phyloP scores from a whole-genome alignment of 1,140 invertebrate genomes.

The Berghia stephanieae region DNA sequence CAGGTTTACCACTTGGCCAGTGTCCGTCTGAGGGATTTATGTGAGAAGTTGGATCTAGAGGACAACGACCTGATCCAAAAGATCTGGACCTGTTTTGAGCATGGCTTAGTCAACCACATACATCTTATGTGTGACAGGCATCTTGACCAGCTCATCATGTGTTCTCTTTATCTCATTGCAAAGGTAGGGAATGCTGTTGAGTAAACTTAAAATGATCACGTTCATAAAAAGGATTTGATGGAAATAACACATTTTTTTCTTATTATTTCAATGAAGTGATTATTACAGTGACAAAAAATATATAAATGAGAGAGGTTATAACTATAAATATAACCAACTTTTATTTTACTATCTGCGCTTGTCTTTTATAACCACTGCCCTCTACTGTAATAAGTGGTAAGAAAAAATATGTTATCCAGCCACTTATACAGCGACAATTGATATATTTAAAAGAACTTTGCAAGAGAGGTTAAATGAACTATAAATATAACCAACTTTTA shows the following conservation, averaged over 20 bases:
- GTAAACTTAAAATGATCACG: background rate
- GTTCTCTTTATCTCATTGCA: conserved; percentile 94
- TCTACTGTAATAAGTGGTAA: too few relatives aligned
- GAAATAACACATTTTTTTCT: background rate
- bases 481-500: too few relatives aligned
- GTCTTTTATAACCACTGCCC: too few relatives aligned
- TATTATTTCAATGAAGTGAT: background rate
- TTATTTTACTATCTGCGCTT: too few relatives aligned
- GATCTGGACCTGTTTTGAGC: conserved; percentile 94
- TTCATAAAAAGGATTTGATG: background rate
- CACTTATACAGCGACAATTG: too few relatives aligned
- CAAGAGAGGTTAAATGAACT: too few relatives aligned
- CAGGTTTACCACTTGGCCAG: conserved; percentile 92
- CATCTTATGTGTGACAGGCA: conserved; percentile 81
- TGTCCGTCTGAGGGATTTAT: conserved; percentile 89
- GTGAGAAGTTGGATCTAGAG: conserved; percentile 82
- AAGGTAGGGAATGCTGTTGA: conserved; percentile 75
- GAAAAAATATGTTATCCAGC: too few relatives aligned
- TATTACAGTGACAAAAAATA: background rate
- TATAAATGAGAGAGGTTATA: too few relatives aligned
- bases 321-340: too few relatives aligned
- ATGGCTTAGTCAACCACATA: conserved; percentile 85
- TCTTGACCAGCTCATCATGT: conserved; percentile 98
- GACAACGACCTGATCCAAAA: conserved; percentile 81
- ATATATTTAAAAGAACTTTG: too few relatives aligned